Conservation (phyloP, 2,113 vertebrate genomes). For the Macquaria australasica region DNA sequence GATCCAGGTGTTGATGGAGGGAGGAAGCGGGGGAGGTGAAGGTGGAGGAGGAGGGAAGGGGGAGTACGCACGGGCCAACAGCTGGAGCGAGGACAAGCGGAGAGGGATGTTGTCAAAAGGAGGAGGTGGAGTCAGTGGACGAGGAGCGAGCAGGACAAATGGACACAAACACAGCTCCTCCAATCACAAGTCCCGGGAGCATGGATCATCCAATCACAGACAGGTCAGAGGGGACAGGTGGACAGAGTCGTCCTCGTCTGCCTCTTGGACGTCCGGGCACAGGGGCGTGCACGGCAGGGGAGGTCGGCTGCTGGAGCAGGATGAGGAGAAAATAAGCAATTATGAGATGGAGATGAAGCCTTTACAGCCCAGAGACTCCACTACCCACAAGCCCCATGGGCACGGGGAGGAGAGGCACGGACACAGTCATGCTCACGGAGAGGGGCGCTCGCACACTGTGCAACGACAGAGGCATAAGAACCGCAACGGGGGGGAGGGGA, state of each 20-base stretch:
- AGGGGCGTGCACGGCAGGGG: conserved; percentile 84
- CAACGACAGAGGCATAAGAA: conserved; percentile 91
- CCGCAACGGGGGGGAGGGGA: conserved; percentile 81
- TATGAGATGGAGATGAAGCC: conserved; percentile 99
- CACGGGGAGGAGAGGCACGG: conserved; percentile 78
- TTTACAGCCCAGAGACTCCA: conserved; percentile 86
- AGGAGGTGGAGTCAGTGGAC: conserved; percentile 78
- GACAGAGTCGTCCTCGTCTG: conserved; percentile 89
- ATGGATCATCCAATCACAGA: conserved; percentile 81
- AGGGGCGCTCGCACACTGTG: conserved; percentile 83
- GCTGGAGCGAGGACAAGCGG: conserved; percentile 90
- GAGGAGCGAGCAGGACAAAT: conserved; percentile 81
- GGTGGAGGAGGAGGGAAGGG: conserved; percentile 59
- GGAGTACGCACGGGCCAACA: conserved; percentile 83
- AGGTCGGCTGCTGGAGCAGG: conserved; percentile 90
- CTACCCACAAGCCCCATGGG: conserved; percentile 83
- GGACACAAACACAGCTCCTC: conserved; percentile 89
- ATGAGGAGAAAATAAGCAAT: conserved; percentile 96
- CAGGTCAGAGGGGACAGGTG: conserved; percentile 86
- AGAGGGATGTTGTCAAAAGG: conserved; percentile 70
- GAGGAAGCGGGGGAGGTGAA: conserved; percentile 67
- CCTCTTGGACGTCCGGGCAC: conserved; percentile 89
- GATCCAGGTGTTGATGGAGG: conserved; percentile 86
- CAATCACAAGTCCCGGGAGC: conserved; percentile 88
- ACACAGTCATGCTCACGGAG: conserved; percentile 78